Evolutionary conservation across 92 coral and sea anemone genomes (phyloP).

Genomic region (Heteractis magnifica): DNA sequence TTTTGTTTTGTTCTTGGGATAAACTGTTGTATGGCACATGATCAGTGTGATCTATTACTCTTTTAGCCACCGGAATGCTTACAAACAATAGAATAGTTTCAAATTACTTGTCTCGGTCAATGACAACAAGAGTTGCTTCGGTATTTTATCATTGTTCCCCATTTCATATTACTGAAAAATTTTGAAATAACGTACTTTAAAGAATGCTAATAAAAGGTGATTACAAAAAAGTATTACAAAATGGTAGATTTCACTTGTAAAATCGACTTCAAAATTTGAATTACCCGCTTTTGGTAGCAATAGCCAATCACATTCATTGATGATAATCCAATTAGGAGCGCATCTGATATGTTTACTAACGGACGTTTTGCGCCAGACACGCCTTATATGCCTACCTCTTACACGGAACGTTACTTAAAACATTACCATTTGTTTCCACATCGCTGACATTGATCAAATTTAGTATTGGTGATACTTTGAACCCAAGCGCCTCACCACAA

Average conservation of each 20-base stretch:
- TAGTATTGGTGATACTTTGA: too few species aligned
- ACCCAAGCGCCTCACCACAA: too few species aligned
- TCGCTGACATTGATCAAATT: too few species aligned
- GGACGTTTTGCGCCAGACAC: neutral
- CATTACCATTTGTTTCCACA: too few species aligned
- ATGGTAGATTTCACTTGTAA: neutral
- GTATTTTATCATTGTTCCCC: conserved; percentile 5
- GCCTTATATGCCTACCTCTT: neutral
- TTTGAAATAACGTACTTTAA: neutral
- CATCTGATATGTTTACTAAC: neutral
- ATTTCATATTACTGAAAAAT: conserved; percentile 1
- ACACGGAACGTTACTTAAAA: neutral
- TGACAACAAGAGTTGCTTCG: neutral
- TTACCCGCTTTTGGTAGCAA: neutral
- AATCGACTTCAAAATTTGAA: conserved; percentile 10
- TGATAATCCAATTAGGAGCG: neutral
- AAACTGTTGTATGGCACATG: too few species aligned
- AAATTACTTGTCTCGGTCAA: neutral
- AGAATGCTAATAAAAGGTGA: neutral
- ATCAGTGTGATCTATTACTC: too few species aligned
- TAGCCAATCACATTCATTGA: neutral
- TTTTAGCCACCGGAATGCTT: neutral
- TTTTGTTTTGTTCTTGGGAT: too few species aligned
- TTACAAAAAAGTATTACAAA: neutral
- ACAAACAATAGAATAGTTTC: conserved; percentile 7